Base-by-base conservation (phyloP, 2,797 vertebrate genomes). In the Silurus lanzhouensis region DNA sequence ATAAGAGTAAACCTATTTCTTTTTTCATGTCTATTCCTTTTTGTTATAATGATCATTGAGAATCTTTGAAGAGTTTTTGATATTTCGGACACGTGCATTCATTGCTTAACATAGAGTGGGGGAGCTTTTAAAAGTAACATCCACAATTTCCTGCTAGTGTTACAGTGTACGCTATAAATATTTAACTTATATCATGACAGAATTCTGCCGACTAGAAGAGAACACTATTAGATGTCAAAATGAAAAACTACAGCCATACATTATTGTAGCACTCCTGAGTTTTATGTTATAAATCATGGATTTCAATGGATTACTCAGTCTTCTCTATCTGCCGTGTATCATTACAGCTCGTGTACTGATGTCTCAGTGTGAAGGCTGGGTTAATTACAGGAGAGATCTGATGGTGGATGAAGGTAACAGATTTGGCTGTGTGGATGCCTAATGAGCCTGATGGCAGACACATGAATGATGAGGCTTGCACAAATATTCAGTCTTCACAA, bases 371-470 rank as follows among this genome's bases (percentile, higher is more conserved):
- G 64, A 64, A 15, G 71, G 52, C 44, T 61, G 71, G 82, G 82
- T 55, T 64, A 64, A 70, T 83, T 74, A 75, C 61, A 20, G 70
- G n/a, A 83, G 71, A 63, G 38, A 58, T 75, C 38, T 61, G 63
- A 57, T 66, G 75, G 19, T 67, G n/a, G 67, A 68, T 80, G 48
- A 68, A 85, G 64, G 44, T 66, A 80, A 80, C 78, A 66, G 78
- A 80, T 66, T 80, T 80, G 44, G 78, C 44, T 80, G 22, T 48
- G 77, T 48, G 38, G 60, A 25, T 60, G 78, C 58, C 48, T 79
- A 85, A 79, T 79, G 68, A 80, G 31, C 76, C 75, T 85, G 64
- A 70, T 58, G 77, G 22, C 48, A 70, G 75, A 63, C 60, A 64
- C 82, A 74, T 75, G 60, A 83, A 70, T 31, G 71, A 83, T 74